Evolutionary conservation across 2,888 invertebrate genomes (phyloP), one percentile per base, ranked within the genome.

Genomic region (Hypsopygia costalis): DNA sequence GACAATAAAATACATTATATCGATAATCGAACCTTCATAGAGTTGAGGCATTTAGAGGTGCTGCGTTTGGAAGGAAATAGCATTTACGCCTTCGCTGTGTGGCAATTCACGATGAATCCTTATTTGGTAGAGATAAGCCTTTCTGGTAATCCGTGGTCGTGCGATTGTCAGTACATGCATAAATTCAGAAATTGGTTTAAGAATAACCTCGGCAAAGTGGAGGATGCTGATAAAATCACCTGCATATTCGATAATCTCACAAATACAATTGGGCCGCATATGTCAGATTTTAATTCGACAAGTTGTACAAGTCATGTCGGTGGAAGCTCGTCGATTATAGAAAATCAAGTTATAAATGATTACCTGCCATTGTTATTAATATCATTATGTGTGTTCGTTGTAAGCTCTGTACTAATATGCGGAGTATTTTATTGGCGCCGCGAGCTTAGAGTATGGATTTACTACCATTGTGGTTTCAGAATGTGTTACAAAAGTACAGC

Each of bases 141-240:
- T 50, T 92, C 94, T 42, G 93, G 93, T 59, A 97, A 97, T 76
- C 94, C 94, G 36, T 97, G 97, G 97, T 95, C 95, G 51, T 97
- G 97, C 81, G 96, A 96, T 71, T 98, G 97, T 82, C 91, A 92
- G 58, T 97, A 95, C 77, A 82, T 96, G 62, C 92, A 93, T 57
- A 92, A 93, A 69, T 95, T 94, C 69, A 92, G 95, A 61, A 91
- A 91, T 56, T 97, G 96, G 93, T 91, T 97, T 67, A 92, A 92
- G 59, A 91, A 92, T 46, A 95, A 95, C 75, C 90, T 92, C 34
- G 94, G 93, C 44, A 96, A 96, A 90, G 94, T 97, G 37, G 90
- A 93, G 54, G 97, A 97, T 70, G 93, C 94, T 34, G 90, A 91
- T 47, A 92, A 92, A 58, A 93, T 97, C 45, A 92, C 92, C 40